Base-by-base conservation (phyloP, 2,797 vertebrate species). In the Xyrichtys novacula region DNA sequence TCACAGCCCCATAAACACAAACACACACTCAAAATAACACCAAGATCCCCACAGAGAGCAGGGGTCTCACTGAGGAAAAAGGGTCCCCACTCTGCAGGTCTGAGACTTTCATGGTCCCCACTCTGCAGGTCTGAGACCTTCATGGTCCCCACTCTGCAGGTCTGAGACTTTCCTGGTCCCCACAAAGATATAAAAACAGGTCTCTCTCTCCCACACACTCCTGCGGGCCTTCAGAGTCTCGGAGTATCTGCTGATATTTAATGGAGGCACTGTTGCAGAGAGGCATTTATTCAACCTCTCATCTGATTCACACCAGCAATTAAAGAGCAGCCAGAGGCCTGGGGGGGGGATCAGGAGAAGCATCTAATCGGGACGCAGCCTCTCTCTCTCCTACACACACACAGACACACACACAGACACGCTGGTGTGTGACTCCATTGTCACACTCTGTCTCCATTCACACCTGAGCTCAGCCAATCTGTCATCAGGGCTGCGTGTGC, bases 261-360 rank as follows among this genome's bases (percentile, higher is more conserved):
- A 86, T 81, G 74, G 80, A 80, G 57, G 67, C 80, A 66, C 63
- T 82, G 85, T 78, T 78, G 87, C 85, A 7, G 81, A 6, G 67
- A 85, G 54, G 55, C 65, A 8, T 68, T 67, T 74, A 81, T 76
- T 84, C 69, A 75, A 65, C 63, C 44, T 74, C 80, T 84, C 74
- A 79, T 85, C 70, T 85, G 83, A 88, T 84, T 78, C 68, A 88
- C 75, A 75, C 39, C 65, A 67, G 44, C 81, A 85, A 87, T 90
- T 90, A 89, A 84, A 86, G 70, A 87, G 68, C 62, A 64, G 66
- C 78, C 74, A 71, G 49, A 58, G 58, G 76, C 55, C 32, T 70
- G 17, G 12, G 22, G 32, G 16, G 11, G 40, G 7, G 61, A 69
- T 72, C 60, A 58, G 65, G 53, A 56, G 47, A 47, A 46, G 65